Base-by-base conservation (phyloP, 2,888 invertebrate species). In the Scotopteryx bipunctaria region DNA sequence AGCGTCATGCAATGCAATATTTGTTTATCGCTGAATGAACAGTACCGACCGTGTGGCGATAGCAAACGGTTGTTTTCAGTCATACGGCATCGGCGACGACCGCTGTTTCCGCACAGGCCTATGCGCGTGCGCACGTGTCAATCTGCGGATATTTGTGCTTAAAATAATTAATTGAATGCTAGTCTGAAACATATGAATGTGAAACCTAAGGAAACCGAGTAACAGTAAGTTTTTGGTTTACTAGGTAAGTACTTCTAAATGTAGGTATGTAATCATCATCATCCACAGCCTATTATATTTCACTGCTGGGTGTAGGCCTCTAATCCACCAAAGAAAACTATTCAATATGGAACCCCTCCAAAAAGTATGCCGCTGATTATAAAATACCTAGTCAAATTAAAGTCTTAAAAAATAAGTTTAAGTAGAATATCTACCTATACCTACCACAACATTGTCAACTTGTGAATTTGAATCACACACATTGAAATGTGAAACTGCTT, bases 91-190 rank as follows among this genome's bases (percentile, higher is more conserved):
- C 35, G 23, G 8, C 8, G 13, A 23, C 23, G 16, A 6, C 32
- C 21, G 32, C 15, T 35, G 25, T 35, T 44, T 44, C 15, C n/a
- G 14, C 5, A 36, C 21, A 40, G 49, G 16, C n/a, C 17, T 29
- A 14, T 27, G 46, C 60, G 50, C 60, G 46, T 25, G 53, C 57
- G 50, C 55, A 54, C 36, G 50, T 55, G 31, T 27, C 25, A 46
- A 52, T 32, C 35, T 19, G 33, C 43, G 36, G 37, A 44, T 40
- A 29, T 29, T 32, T 41, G 33, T 40, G 32, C 13, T 41, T 42
- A 15, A 19, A 38, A 38, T 42, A 31, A 32, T 55, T 19, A 33
- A 11, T 36, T 16, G 17, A 43, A 16, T 27, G 21, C n/a, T 15
- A 31, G 5, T 9, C 16, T 32, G 23, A 5, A 9, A 23, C 27